phyloP scores from a whole-genome alignment of 2,888 invertebrate species.

The Crossocerus cetratus region DNA sequence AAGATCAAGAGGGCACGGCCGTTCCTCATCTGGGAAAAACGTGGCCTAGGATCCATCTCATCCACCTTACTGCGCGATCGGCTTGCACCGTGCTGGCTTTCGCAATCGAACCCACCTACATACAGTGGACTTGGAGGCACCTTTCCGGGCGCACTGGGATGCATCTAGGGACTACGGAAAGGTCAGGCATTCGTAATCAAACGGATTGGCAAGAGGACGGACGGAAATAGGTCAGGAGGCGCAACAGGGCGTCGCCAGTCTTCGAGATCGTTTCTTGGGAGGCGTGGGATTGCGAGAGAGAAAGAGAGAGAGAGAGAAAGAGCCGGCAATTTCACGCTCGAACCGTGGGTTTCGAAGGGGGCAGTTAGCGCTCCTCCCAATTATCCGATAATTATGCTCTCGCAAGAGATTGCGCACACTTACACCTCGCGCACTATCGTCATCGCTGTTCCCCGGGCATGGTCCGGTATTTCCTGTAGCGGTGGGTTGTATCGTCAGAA shows the following conservation, averaged over 20 bases:
- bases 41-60: conserved; percentile 51
- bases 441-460: too few relatives aligned
- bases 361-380: conserved; percentile 4
- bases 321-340: not conserved
- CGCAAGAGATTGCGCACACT: conserved; percentile 14
- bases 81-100: conserved; percentile 62
- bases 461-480: too few relatives aligned
- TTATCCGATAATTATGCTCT: not conserved
- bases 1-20: not conserved
- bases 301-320: too few relatives aligned
- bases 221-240: not conserved
- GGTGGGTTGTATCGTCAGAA: too few relatives aligned
- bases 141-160: conserved; percentile 53
- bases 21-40: conserved; percentile 62
- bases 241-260: not conserved
- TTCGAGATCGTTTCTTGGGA: too few relatives aligned
- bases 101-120: conserved; percentile 51
- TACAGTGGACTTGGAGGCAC: too few relatives aligned
- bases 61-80: conserved; percentile 40
- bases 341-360: conserved; percentile 4
- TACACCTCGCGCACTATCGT: not conserved
- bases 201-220: not conserved
- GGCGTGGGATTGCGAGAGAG: conserved; percentile 13
- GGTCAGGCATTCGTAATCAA: conserved; percentile 62
- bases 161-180: conserved; percentile 68